Percentiles rank a stretch among this genome's conserved stretches.
phyloP scores from a whole-genome alignment of 2,888 invertebrate genomes.

The Elmis aenea region DNA sequence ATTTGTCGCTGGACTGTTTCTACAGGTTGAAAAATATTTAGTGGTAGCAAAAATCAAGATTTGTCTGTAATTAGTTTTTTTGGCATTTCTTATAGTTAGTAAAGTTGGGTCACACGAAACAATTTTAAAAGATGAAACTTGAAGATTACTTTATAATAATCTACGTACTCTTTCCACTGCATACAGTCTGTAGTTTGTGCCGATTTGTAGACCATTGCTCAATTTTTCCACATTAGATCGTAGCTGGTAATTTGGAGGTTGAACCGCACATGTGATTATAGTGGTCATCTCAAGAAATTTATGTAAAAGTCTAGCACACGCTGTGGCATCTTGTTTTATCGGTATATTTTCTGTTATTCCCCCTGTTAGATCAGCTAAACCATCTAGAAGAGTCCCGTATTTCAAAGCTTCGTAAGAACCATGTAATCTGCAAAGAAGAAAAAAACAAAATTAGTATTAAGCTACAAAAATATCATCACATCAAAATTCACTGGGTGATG shows the following conservation, averaged over 20 bases:
- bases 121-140: too few species aligned
- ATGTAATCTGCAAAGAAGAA: constrained; percentile 61
- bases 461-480: not conserved
- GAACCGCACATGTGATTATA: constrained; percentile 74
- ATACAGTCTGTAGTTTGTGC: constrained; percentile 74
- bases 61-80: too few species aligned
- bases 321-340: constrained; percentile 65
- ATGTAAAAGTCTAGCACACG: constrained; percentile 60
- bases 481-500: not conserved
- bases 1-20: too few species aligned
- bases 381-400: constrained; percentile 84
- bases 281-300: constrained; percentile 77
- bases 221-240: constrained; percentile 53
- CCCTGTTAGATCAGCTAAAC: constrained; percentile 82
- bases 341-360: constrained; percentile 81
- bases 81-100: too few species aligned
- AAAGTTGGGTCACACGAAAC: too few species aligned
- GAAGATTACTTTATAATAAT: too few species aligned
- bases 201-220: constrained; percentile 63
- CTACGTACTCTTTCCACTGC: constrained; percentile 70
- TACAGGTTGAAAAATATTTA: too few species aligned
- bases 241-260: constrained; percentile 48
- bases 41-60: too few species aligned
- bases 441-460: not conserved
- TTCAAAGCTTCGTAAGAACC: constrained; percentile 91